A percentile compares a stretch with the other conserved stretches of the same genome.
Conservation (phyloP, 2,113 vertebrate genomes). For the Benitochromis conjunctus region DNA sequence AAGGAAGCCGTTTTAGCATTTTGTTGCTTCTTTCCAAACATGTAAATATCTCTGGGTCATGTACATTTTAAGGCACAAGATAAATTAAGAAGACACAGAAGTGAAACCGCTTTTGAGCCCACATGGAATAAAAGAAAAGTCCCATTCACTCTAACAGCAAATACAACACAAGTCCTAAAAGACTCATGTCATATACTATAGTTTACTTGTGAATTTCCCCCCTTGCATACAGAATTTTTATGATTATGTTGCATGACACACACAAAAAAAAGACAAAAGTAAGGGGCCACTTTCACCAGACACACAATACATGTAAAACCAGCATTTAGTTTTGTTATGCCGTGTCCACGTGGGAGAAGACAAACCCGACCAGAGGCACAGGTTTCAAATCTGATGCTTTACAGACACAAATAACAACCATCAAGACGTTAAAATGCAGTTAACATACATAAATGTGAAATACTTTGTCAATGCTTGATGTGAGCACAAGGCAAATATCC, state of each 20-base stretch:
- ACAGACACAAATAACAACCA: neutral
- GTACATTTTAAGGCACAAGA: slow-evolving; percentile 81
- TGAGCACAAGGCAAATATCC: neutral
- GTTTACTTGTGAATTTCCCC: neutral
- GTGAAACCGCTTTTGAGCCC: slow-evolving; percentile 3
- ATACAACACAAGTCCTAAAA: neutral
- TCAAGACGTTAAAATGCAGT: neutral
- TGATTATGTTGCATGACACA: neutral
- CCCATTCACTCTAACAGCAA: neutral
- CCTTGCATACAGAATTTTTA: neutral
- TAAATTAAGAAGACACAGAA: slow-evolving; percentile 68
- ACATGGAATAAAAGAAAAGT: neutral
- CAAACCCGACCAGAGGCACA: neutral
- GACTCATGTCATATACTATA: neutral
- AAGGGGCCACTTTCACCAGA: neutral
- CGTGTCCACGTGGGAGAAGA: neutral
- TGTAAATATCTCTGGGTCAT: neutral
- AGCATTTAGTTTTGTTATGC: neutral
- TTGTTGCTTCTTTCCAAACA: neutral
- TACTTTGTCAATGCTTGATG: slow-evolving; percentile 1
- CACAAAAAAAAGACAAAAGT: neutral
- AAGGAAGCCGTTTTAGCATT: neutral
- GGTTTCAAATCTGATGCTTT: neutral
- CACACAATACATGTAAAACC: neutral
- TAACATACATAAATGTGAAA: neutral